These are phyloP conservation scores for Oreochromis aureus DNA, from an alignment of 2,113 vertebrate species.

Conservation along the genomic window DNA sequence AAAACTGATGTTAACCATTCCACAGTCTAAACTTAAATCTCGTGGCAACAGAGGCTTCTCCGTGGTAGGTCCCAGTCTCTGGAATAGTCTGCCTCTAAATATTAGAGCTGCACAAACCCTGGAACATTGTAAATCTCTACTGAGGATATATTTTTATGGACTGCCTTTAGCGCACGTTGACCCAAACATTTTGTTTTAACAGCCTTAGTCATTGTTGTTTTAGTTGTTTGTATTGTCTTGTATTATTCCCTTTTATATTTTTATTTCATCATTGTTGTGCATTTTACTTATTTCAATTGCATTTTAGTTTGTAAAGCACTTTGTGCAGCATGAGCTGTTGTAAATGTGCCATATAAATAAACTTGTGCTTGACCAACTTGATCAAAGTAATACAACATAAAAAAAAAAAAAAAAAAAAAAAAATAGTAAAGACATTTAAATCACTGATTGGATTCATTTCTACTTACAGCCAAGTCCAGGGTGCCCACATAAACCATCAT, in stretches of 20 bases:
- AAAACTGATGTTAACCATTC: neutral
- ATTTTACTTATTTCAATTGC: neutral
- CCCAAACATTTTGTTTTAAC: neutral
- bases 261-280: neutral
- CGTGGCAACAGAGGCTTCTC: neutral
- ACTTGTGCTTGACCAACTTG: rapidly evolving
- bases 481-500: conserved; percentile 97
- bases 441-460: neutral
- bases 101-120: neutral
- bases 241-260: neutral
- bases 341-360: neutral
- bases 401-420: too few relatives aligned
- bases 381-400: neutral
- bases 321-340: neutral
- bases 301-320: neutral
- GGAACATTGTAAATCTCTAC: neutral
- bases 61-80: neutral
- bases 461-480: conserved; percentile 88
- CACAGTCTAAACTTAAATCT: neutral
- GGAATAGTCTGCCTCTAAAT: neutral
- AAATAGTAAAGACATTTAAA: neutral
- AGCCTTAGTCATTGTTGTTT: neutral
- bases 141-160: neutral
- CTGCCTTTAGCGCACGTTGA: rapidly evolving
- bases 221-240: neutral